Evolutionary conservation across 1,140 invertebrate genomes (phyloP), one percentile per base, ranked within the genome.

Genomic region (Brachystomella parvula): DNA sequence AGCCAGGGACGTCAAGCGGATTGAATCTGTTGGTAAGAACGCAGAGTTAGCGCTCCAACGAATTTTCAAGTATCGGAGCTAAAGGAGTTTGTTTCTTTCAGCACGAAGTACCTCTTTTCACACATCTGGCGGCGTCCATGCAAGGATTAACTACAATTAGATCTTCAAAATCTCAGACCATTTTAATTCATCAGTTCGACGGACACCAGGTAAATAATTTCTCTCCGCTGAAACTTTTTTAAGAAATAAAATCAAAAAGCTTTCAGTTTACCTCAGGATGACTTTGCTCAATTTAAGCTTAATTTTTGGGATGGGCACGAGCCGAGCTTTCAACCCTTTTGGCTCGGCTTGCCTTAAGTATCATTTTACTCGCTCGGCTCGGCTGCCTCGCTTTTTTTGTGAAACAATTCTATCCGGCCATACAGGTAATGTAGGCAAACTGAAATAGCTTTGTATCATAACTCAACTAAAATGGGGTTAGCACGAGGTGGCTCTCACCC

Each of bases 61-160:
- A 12, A 32, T 59, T 59, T 59, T 15, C 12, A 30, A 28, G 17
- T 59, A 44, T 15, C 15, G 15, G 6, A 35, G 26, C 26, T 57
- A 49, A 63, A 6, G 3, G 2, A 39, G 3, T 17, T 30, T 44
- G 28, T 64, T 2, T 32, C n/a, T 26, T 24, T 28, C 24, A 65
- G 87, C 84, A 59, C 81, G 86, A 65, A 88, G 86, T 74, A n/a
- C 91, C 92, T 0, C 83, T 94, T 0, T 92, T 90, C 74, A 88
- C 89, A 12, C 92, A 96, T 76, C 79, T 97, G 59, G 92, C 88
- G 76, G 86, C 92, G 29, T 88, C 92, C 0, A 78, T 96, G 0
- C 89, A 91, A 78, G 94, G 94, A 3, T 79, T 97, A 29, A 83
- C 89, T 0, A 96, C 93, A 0, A 93, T 98, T 61, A 81, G 94